Evolutionary conservation across 2,113 vertebrate species (phyloP), one percentile per base, ranked within the genome.

Genomic region (Rafetus swinhoei): DNA sequence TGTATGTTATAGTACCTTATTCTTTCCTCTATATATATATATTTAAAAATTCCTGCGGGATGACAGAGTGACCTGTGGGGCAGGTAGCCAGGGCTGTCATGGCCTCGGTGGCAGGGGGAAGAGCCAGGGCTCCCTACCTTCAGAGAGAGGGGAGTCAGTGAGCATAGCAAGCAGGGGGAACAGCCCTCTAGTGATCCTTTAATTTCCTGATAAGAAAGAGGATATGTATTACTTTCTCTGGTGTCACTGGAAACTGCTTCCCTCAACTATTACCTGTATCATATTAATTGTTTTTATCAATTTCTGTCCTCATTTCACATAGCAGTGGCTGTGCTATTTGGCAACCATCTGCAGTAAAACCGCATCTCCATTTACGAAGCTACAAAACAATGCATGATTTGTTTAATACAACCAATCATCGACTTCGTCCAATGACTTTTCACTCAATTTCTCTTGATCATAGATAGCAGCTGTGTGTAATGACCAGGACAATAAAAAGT

Each of bases 301-400:
- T 89, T 91, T 85, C 27, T 79, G 57, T 62, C 84, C 74, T 85
- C 52, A 25, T 69, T n/a, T 55, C 25, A 54, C 19, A 52, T 55
- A 90, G 72, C 4, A 57, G 65, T 93, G 57, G 59, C 82, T 91
- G 62, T n/a, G 14, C 0, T 29, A 93, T 87, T 90, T 96, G 90
- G 93, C 74, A 94, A 94, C 87, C 4, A 13, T 76, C 88, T 95
- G 90, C 93, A 93, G 87, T 87, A 88, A 91, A 96, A 81, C 1
- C 2, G 77, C 45, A 94, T 90, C 88, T 93, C 39, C 82, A 19
- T 90, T 89, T 62, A 93, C 1, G 22, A 59, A 94, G 87, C 57
- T 93, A 93, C 88, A 93, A 96, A 95, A 95, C 93, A 96, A 60
- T 93, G 95, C 90, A 93, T 93, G 90, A 90, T 57, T 29, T 55